These are phyloP conservation scores for Agrypnus murinus DNA, from an alignment of 2,888 invertebrate genomes.

Conservation along the genomic window DNA sequence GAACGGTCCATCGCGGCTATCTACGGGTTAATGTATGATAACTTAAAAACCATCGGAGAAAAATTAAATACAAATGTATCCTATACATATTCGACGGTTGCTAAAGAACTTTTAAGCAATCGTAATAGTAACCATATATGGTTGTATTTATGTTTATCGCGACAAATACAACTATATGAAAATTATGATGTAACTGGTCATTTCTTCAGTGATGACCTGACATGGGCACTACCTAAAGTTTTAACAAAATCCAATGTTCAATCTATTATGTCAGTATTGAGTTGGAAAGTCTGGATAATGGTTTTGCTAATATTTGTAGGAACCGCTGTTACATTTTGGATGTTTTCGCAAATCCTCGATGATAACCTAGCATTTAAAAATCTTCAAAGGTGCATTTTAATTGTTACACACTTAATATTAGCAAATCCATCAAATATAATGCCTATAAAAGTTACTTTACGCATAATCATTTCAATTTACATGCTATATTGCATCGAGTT, in stretches of 20 bases:
- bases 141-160: not conserved
- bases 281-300: not conserved
- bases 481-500: not conserved
- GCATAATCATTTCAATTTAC: not conserved
- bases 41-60: not conserved
- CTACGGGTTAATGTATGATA: not conserved
- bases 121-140: not conserved
- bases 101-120: not conserved
- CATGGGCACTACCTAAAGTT: slow-evolving; percentile 20
- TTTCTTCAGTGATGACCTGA: not conserved
- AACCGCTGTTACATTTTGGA: not conserved
- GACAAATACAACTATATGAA: not conserved
- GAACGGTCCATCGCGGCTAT: not conserved
- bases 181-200: slow-evolving; percentile 5
- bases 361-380: not conserved
- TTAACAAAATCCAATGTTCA: not conserved
- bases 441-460: not conserved
- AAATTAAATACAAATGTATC: not conserved
- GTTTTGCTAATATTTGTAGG: not conserved
- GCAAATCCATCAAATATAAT: not conserved
- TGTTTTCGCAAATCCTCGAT: not conserved
- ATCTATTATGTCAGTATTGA: too few species aligned
- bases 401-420: not conserved
- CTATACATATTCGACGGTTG: not conserved
- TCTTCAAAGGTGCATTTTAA: not conserved